A percentile compares a stretch with the other conserved stretches of the same genome.
phyloP scores from a whole-genome alignment of 2,888 invertebrate species.

The Abscondita cerata region DNA sequence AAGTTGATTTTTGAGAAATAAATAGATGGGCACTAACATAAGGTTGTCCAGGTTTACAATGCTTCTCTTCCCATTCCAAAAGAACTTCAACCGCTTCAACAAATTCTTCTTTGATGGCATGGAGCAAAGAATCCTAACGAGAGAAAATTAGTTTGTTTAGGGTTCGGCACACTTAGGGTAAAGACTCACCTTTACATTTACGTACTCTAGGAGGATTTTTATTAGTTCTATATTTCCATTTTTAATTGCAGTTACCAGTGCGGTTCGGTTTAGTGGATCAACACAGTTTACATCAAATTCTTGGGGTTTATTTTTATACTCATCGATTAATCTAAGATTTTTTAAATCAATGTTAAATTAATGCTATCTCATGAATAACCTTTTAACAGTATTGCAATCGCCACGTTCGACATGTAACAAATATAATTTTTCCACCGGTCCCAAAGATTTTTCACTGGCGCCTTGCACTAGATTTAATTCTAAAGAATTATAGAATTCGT shows the following conservation, averaged over 20 bases:
- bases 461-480: background rate
- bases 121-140: slow-evolving; percentile 87
- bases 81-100: slow-evolving; percentile 96
- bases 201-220: slow-evolving; percentile 79
- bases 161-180: no score
- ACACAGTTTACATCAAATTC: slow-evolving; percentile 92
- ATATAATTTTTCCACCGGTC: slow-evolving; percentile 86
- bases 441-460: slow-evolving; percentile 58
- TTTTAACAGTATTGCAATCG: slow-evolving; percentile 87
- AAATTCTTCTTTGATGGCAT: slow-evolving; percentile 98
- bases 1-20: background rate
- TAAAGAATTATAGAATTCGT: slow-evolving; percentile 8
- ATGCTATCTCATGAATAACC: slow-evolving; percentile 58
- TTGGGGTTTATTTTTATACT: slow-evolving; percentile 70
- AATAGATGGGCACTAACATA: slow-evolving; percentile 71
- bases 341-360: background rate
- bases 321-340: slow-evolving; percentile 70
- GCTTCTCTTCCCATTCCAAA: slow-evolving; percentile 86
- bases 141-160: no score
- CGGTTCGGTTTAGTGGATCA: slow-evolving; percentile 93
- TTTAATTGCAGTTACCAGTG: slow-evolving; percentile 93
- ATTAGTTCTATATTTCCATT: slow-evolving; percentile 97
- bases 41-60: slow-evolving; percentile 76
- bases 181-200: slow-evolving; percentile 89
- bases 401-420: slow-evolving; percentile 91